Percentiles rank a stretch among this genome's conserved stretches.
These are phyloP conservation scores for Synaphobranchus kaupii DNA, from an alignment of 2,797 vertebrate genomes.

Conservation along the genomic window DNA sequence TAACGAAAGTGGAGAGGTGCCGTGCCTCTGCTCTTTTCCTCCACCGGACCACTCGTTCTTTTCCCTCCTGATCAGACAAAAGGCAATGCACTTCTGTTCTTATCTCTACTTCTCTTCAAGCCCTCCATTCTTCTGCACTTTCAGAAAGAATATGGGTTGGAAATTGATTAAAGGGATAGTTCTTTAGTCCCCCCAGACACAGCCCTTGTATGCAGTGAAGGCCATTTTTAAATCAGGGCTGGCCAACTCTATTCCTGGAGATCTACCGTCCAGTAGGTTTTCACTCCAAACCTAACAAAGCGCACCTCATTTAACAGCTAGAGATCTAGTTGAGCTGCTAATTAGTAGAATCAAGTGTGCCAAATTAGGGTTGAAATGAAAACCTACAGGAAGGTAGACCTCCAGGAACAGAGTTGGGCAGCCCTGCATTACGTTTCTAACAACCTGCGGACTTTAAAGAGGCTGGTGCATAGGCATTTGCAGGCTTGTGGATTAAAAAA, in stretches of 20 bases:
- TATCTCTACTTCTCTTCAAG: not conserved
- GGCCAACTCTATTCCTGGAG: too few relatives aligned
- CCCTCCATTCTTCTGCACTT: not conserved
- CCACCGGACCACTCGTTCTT: not conserved
- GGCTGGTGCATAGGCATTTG: not conserved
- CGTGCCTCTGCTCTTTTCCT: not conserved
- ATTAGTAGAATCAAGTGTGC: too few relatives aligned
- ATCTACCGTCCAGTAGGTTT: too few relatives aligned
- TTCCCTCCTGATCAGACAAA: not conserved
- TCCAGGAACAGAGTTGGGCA: too few relatives aligned
- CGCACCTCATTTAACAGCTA: too few relatives aligned
- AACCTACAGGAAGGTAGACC: too few relatives aligned
- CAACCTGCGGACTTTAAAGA: too few relatives aligned
- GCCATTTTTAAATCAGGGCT: not conserved
- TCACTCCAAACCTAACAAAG: too few relatives aligned
- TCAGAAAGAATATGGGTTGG: not conserved
- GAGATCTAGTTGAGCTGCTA: too few relatives aligned
- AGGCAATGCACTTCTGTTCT: not conserved
- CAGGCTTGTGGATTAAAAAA: not conserved
- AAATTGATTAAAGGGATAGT: not conserved
- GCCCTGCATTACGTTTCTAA: too few relatives aligned
- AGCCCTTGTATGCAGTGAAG: not conserved
- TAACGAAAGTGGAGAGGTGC: not conserved
- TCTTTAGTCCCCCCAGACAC: not conserved
- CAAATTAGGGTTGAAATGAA: too few relatives aligned